phyloP scores from a whole-genome alignment of 2,113 vertebrate genomes.

The Macquaria ambigua region DNA sequence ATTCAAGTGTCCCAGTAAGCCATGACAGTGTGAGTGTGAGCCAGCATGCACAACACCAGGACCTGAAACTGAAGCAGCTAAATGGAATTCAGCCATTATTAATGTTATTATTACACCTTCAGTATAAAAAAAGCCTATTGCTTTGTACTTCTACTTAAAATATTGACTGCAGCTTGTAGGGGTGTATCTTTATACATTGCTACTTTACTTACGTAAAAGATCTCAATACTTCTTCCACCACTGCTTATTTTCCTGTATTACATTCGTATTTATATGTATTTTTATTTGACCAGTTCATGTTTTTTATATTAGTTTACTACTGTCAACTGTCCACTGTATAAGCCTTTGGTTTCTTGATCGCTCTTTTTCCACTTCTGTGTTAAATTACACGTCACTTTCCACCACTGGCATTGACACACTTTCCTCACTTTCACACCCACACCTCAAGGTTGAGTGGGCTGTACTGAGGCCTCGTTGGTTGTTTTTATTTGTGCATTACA shows the following conservation, averaged over 20 bases:
- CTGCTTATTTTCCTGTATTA: background rate
- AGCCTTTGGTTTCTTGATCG: too few species aligned
- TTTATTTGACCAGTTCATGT: background rate
- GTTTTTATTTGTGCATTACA: constrained; percentile 56
- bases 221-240: background rate
- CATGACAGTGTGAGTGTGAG: too few species aligned
- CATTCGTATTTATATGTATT: background rate
- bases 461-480: constrained; percentile 9
- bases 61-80: too few species aligned
- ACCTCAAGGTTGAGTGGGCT: constrained; percentile 16
- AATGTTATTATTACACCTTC: too few species aligned
- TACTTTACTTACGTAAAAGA: background rate
- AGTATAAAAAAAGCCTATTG: too few species aligned
- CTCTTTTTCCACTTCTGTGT: background rate
- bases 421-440: constrained; percentile 12
- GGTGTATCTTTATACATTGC: background rate
- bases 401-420: constrained; percentile 8
- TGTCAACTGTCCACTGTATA: background rate
- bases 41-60: too few species aligned
- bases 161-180: too few species aligned
- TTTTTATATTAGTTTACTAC: background rate
- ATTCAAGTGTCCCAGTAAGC: too few species aligned
- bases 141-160: too few species aligned
- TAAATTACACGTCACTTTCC: constrained; percentile 6
- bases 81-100: too few species aligned